A percentile compares a stretch with the other conserved stretches of the same genome.
These are phyloP conservation scores for Tachuris rubrigastra DNA, from an alignment of 2,113 vertebrate species.

Conservation along the genomic window DNA sequence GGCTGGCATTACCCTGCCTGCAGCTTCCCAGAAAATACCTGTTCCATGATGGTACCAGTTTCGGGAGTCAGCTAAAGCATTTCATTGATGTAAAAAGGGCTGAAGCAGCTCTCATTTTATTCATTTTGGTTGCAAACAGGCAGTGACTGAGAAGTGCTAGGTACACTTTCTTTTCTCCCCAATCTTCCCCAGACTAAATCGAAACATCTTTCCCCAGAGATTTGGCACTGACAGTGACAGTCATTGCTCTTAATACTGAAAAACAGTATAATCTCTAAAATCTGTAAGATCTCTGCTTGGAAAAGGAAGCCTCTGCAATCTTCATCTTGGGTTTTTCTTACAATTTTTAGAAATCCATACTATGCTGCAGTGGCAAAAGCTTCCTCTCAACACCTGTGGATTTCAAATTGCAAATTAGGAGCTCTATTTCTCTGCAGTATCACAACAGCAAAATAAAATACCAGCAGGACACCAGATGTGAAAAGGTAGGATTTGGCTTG, in stretches of 20 bases:
- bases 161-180: background rate
- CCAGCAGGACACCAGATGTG: background rate
- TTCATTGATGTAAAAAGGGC: background rate
- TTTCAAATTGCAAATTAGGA: background rate
- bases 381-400: background rate
- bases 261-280: background rate
- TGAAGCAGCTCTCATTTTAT: background rate
- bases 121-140: background rate
- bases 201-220: background rate
- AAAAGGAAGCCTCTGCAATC: background rate
- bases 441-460: slow-evolving; percentile 7
- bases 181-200: background rate
- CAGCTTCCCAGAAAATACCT: background rate
- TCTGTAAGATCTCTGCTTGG: background rate
- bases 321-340: background rate
- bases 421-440: background rate
- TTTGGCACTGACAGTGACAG: background rate
- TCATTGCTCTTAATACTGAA: background rate
- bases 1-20: background rate
- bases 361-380: background rate
- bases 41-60: background rate
- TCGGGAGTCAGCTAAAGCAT: background rate
- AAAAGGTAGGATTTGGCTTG: background rate
- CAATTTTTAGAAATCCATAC: background rate
- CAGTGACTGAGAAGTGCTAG: background rate